These are phyloP conservation scores for Gymnoscelis rufifasciata DNA, from an alignment of 2,888 invertebrate species.

Conservation along the genomic window DNA sequence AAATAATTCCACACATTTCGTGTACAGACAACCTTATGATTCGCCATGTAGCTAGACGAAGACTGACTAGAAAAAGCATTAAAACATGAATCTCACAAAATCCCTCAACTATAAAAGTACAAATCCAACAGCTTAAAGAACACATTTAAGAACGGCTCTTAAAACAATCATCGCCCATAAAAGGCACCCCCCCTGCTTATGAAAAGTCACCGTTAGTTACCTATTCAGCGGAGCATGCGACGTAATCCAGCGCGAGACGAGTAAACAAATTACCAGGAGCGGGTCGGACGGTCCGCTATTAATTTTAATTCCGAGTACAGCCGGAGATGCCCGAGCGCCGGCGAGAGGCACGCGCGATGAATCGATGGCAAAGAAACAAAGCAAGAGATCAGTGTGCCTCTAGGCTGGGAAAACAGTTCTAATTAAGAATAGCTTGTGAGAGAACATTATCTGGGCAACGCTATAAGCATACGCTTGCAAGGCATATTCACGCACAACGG, in stretches of 20 bases:
- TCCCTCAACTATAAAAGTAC: neutral
- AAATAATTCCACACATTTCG: no score
- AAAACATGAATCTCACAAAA: neutral
- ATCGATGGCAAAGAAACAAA: slow-evolving; percentile 22
- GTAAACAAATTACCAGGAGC: slow-evolving; percentile 74
- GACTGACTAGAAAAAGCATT: no score
- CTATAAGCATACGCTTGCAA: no score
- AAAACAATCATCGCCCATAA: slow-evolving; percentile 26
- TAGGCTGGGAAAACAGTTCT: neutral
- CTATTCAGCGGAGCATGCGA: slow-evolving; percentile 71
- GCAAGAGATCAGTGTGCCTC: neutral
- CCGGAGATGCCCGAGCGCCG: slow-evolving; percentile 69
- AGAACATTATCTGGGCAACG: no score
- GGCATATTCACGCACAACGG: no score
- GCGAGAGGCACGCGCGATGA: slow-evolving; percentile 61
- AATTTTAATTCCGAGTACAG: slow-evolving; percentile 74
- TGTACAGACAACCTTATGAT: no score
- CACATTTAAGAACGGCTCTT: slow-evolving; percentile 7
- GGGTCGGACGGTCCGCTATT: slow-evolving; percentile 67
- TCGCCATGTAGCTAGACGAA: no score
- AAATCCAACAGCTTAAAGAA: no score
- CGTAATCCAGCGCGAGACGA: slow-evolving; percentile 72
- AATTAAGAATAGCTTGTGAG: neutral
- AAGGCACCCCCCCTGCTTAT: slow-evolving; percentile 26
- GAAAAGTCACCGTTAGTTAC: slow-evolving; percentile 66